A percentile compares a stretch with the other conserved stretches of the same genome.
These are phyloP conservation scores for Raja brachyura DNA, from an alignment of 2,113 vertebrate genomes.

Conservation along the genomic window DNA sequence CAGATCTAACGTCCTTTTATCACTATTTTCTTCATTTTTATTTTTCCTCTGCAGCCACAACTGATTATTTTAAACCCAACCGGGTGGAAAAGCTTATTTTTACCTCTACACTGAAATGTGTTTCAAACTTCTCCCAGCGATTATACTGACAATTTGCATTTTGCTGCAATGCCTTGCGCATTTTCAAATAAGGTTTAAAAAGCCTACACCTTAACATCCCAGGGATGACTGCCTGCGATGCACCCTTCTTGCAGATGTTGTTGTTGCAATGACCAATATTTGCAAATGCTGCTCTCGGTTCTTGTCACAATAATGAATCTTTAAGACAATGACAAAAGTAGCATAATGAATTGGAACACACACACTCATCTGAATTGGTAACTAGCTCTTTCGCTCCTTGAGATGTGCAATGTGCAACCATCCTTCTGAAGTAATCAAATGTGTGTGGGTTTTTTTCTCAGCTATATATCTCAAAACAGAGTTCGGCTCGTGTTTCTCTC, in stretches of 20 bases:
- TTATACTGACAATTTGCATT: not conserved
- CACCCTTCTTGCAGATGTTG: not conserved
- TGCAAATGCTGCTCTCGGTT: not conserved
- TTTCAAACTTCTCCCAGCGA: not conserved
- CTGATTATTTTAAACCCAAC: not conserved
- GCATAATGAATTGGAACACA: not conserved
- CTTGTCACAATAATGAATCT: not conserved
- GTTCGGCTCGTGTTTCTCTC: not conserved
- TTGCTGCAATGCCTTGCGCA: not conserved
- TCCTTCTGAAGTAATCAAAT: not conserved
- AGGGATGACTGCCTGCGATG: not conserved
- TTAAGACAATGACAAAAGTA: not conserved
- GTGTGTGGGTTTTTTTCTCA: not conserved
- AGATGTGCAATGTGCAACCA: not conserved
- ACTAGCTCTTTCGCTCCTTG: not conserved
- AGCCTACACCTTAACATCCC: not conserved
- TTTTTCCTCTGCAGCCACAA: not conserved
- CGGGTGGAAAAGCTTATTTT: not conserved
- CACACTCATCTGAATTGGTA: not conserved
- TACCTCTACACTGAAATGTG: not conserved
- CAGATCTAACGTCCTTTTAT: not conserved
- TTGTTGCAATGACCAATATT: not conserved
- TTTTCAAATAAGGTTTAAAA: not conserved
- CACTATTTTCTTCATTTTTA: not conserved
- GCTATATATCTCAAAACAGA: not conserved